Evolutionary conservation across 92 coral and sea anemone genomes (phyloP).

Genomic region (Plumapathes pennacea): DNA sequence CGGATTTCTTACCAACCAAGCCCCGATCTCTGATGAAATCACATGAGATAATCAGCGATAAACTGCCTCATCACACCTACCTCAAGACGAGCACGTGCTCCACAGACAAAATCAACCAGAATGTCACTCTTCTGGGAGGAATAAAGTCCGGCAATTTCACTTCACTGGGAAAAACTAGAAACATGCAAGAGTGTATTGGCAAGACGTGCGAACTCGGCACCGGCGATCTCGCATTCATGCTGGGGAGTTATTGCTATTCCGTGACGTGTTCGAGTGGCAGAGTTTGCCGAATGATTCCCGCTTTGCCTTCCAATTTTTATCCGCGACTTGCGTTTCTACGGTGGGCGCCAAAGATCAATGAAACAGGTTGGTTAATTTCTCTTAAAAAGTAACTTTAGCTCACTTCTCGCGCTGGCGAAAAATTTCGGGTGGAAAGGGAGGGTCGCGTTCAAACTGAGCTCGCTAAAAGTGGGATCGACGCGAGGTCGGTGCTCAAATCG

Average conservation of each 20-base stretch:
- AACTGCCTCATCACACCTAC: constrained; percentile 86
- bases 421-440: too few relatives aligned
- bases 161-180: constrained; percentile 81
- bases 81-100: constrained; percentile 91
- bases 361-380: constrained; percentile 90
- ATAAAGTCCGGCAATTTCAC: constrained; percentile 95
- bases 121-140: constrained; percentile 91
- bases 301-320: constrained; percentile 82
- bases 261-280: constrained; percentile 84
- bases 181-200: constrained; percentile 99
- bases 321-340: constrained; percentile 87
- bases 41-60: constrained; percentile 87
- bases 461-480: too few relatives aligned
- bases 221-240: constrained; percentile 95
- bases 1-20: constrained; percentile 65
- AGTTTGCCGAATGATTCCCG: constrained; percentile 91
- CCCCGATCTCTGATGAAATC: constrained; percentile 51
- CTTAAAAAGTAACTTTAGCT: too few relatives aligned
- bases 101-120: constrained; percentile 84
- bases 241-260: constrained; percentile 77
- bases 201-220: constrained; percentile 86
- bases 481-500: too few relatives aligned
- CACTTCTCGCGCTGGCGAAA: too few relatives aligned
- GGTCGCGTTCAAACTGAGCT: too few relatives aligned
- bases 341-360: constrained; percentile 94